Evolutionary conservation across 2,797 vertebrate species (phyloP).

Genomic region (Remorina albescens): DNA sequence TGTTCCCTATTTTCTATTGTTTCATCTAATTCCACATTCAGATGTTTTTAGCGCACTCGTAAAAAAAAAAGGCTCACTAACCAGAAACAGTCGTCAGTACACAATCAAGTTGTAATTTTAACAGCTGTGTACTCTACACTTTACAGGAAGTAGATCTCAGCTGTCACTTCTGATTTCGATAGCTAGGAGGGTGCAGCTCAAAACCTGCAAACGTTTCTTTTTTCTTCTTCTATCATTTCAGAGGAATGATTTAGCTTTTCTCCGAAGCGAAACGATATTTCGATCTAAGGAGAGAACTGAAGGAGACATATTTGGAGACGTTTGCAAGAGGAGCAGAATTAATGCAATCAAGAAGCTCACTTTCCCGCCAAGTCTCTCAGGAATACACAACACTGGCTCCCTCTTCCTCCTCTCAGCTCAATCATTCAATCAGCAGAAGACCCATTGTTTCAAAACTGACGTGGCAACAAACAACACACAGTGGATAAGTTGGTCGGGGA

Average conservation of each 20-base stretch:
- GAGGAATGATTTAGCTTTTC: constrained; percentile 19
- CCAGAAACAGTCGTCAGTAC: constrained; percentile 44
- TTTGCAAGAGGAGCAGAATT: constrained; percentile 16
- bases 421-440: constrained; percentile 46
- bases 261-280: constrained; percentile 18
- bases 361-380: constrained; percentile 17
- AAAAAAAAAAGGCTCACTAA: constrained; percentile 59
- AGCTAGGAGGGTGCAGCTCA: background rate
- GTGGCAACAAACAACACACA: constrained; percentile 49
- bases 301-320: background rate
- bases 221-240: background rate
- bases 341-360: constrained; percentile 32
- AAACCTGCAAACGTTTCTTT: background rate
- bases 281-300: constrained; percentile 15
- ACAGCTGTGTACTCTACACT: constrained; percentile 36
- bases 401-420: constrained; percentile 21
- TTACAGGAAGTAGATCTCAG: constrained; percentile 19
- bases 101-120: constrained; percentile 39
- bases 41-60: constrained; percentile 34
- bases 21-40: constrained; percentile 38
- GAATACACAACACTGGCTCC: constrained; percentile 25
- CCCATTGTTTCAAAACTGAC: constrained; percentile 26
- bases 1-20: constrained; percentile 47
- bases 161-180: background rate
- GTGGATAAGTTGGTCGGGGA: constrained; percentile 37